Evolutionary conservation across 1,140 invertebrate species (phyloP), one percentile per base, ranked within the genome.

Genomic region (Helicoverpa armigera): DNA sequence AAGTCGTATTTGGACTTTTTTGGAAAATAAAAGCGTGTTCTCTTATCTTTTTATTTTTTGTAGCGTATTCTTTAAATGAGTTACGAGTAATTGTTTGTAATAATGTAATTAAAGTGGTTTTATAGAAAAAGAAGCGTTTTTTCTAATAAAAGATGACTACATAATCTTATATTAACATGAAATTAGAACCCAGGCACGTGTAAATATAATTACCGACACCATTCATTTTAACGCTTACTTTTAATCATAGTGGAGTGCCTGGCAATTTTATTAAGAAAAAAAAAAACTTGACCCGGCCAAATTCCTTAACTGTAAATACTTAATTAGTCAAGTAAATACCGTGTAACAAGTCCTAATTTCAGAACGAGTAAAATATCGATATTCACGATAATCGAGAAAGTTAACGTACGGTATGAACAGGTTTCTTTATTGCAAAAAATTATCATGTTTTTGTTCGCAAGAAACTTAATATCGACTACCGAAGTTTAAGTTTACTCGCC

Each of bases 401-500:
- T 74, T 69, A 54, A 48, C 18, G 35, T 75, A 67, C 65, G 60
- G 7, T 29, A 51, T 29, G 61, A 65, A 83, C 79, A n/a, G 70
- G 81, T 82, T 82, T 76, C 48, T 58, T 77, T 69, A 50, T 81
- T 23, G 56, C 48, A 70, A 76, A 76, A 73, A 56, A 74, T 61
- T 29, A 48, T 67, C 61, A 79, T 79, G 58, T 85, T 82, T 79
- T 85, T 83, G 80, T 83, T 86, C 80, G 78, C 48, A 48, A 50
- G 88, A 83, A 89, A 91, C 74, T 80, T 58, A 81, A 91, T 84
- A 89, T 70, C 43, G 80, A 67, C 73, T 85, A 83, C 82, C 74
- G 80, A 82, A 79, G 83, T 85, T 81, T 58, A 87, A 83, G 84
- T 84, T 84, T 82, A 85, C 75, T 81, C 79, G 81, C 73, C 70